Base-by-base conservation (phyloP, 2,888 invertebrate species). In the Calliphora vomitoria region DNA sequence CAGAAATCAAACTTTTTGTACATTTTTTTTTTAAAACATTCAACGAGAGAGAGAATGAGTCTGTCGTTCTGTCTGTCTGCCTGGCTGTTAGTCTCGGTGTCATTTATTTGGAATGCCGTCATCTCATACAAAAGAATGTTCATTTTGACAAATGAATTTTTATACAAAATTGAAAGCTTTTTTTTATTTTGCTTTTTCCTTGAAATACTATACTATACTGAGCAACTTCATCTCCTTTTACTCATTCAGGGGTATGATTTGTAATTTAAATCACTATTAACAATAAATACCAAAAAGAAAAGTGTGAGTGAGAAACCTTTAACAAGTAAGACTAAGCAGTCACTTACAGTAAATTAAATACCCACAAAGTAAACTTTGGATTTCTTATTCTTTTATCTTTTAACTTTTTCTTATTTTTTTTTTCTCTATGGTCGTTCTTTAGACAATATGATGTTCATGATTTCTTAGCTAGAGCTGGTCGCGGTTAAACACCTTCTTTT, bases 131-230 rank as follows among this genome's bases (percentile, higher is more conserved):
- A 55, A 55, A 44, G 41, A 47, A 64, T 78, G 71, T 78, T 83
- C 53, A 41, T 76, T 76, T 83, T 71, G 83, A 47, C 31, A 64
- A 81, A 47, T 18, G 35, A 55, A 38, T 41, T 68, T 62, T 79
- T 50, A 20, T 35, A 4, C 47, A 72, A 71, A 68, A 35, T 53
- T n/a, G 31, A 66, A 58, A 66, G 47, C 47, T 38, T 84, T 66
- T 25, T n/a, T 47, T 50, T 50, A 6, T n/a, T 15, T n/a, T 10
- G 3, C 8, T 3, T 11, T 44, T 44, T 44, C 4, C 44, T 50
- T 55, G 62, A 31, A 80, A 80, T n/a, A 38, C 41, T 41, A 80
- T n/a, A 38, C 41, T 41, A 79, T 80, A 31, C 50, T 60, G 35
- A 18, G 47, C 35, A 60, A 20, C 18, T n/a, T 66, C 8, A 5